Base-by-base conservation (phyloP, 2,113 vertebrate species). In the Calidris pygmaea region DNA sequence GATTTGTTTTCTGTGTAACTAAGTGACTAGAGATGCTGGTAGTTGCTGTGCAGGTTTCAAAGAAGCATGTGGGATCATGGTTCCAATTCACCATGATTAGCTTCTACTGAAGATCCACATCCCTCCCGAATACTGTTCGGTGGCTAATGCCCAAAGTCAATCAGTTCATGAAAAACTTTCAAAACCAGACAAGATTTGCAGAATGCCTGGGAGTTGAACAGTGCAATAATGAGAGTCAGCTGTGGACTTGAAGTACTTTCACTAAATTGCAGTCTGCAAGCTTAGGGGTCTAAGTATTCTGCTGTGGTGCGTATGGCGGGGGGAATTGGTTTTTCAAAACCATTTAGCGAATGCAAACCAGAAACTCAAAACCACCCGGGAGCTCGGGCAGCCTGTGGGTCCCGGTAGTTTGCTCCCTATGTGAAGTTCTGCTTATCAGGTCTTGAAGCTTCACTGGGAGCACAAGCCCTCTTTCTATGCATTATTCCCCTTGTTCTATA, bases 401-500 rank as follows among this genome's bases (percentile, higher is more conserved):
- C 32, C 43, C 71, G 41, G 34, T 21, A 63, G 50, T 80, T 72
- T 66, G 30, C 11, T 77, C 30, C 1, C 0, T n/a, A 16, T 39
- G 5, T 21, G 68, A 62, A 72, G 43, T 39, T 58, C 71, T 74
- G 73, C 39, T 73, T 74, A 14, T 9, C 34, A 52, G 39, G 39
- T 79, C 48, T 55, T 63, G 74, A 87, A 81, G 53, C 15, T 85
- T 67, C 52, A n/a, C 13, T 23, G 35, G 63, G 55, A 85, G 41
- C 45, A 55, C 34, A 77, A 90, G 30, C 22, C n/a, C 53, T 71
- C 4, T 4, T 68, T 70, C 58, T 56, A 4, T 0, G 0, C 19
- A 1, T 39, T 60, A 16, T 70, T 62, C 14, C 26, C 37, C 41
- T 91, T 50, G 24, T 60, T 76, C 48, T 79, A 12, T 60, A 70